Conservation (phyloP, 2,797 vertebrate species). For the Chiloscyllium punctatum region DNA sequence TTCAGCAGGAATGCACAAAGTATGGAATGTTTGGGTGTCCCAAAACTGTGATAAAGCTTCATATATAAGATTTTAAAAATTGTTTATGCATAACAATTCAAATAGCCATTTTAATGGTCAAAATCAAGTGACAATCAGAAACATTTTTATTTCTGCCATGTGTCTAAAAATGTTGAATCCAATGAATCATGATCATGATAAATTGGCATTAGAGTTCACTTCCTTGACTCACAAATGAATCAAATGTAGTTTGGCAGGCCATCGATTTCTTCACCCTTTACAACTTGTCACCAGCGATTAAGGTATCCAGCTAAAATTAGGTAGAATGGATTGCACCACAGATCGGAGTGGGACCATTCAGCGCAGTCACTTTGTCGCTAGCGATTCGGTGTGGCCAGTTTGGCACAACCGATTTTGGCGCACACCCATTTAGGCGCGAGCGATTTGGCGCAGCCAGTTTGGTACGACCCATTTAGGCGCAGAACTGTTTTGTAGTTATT, state of each 20-base stretch:
- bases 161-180: background rate
- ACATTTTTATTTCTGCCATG: background rate
- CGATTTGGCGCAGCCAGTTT: too few relatives aligned
- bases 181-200: background rate
- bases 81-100: background rate
- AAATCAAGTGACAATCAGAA: background rate
- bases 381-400: too few relatives aligned
- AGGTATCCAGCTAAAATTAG: background rate
- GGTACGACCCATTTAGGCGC: too few relatives aligned
- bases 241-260: background rate
- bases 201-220: background rate
- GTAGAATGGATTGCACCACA: background rate
- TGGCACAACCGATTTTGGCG: too few relatives aligned
- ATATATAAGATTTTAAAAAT: background rate
- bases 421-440: too few relatives aligned
- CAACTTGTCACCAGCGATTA: background rate
- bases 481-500: too few relatives aligned
- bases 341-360: too few relatives aligned
- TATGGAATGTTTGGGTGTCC: background rate
- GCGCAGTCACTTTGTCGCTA: too few relatives aligned
- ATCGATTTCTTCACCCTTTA: background rate
- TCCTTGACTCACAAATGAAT: background rate
- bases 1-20: background rate
- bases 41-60: background rate
- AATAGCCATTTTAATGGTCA: background rate